Conservation (phyloP, 1,140 invertebrate species). For the Drosophila tani region DNA sequence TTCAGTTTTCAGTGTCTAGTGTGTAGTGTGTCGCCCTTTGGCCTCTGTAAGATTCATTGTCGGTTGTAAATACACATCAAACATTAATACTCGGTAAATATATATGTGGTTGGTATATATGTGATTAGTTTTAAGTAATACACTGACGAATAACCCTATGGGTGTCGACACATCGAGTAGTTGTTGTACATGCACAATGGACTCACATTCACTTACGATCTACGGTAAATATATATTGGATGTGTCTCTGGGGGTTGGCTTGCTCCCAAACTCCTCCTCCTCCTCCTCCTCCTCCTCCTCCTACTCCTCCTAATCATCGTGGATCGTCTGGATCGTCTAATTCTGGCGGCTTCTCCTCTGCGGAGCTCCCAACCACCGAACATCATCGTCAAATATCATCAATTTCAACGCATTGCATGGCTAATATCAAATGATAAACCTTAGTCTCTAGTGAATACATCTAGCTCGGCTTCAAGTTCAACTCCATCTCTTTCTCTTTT, state of each 20-base stretch:
- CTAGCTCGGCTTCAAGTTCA: constrained; percentile 6
- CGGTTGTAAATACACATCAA: constrained; percentile 47
- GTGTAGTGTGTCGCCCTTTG: constrained; percentile 1
- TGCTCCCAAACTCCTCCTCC: not conserved
- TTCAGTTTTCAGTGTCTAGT: not conserved
- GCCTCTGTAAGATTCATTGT: constrained; percentile 22
- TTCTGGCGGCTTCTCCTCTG: not conserved
- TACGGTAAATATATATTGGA: constrained; percentile 18
- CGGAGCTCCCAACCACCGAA: not conserved
- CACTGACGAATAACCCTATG: constrained; percentile 10
- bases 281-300: not conserved
- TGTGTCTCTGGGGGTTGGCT: constrained; percentile 23
- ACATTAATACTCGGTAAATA: constrained; percentile 38
- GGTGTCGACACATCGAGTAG: constrained; percentile 12
- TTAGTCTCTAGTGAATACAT: constrained; percentile 5
- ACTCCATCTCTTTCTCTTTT: not conserved
- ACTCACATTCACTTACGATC: constrained; percentile 37
- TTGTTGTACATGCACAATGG: constrained; percentile 17
- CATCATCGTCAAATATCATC: constrained; percentile 43
- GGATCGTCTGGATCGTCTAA: no score
- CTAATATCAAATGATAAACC: constrained; percentile 45
- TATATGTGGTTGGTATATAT: not conserved
- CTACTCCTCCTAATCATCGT: not conserved
- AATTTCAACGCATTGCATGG: constrained; percentile 56
- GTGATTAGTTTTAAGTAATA: constrained; percentile 20